Evolutionary conservation across 2,888 invertebrate species (phyloP).

Genomic region (Andricus quercusramuli): DNA sequence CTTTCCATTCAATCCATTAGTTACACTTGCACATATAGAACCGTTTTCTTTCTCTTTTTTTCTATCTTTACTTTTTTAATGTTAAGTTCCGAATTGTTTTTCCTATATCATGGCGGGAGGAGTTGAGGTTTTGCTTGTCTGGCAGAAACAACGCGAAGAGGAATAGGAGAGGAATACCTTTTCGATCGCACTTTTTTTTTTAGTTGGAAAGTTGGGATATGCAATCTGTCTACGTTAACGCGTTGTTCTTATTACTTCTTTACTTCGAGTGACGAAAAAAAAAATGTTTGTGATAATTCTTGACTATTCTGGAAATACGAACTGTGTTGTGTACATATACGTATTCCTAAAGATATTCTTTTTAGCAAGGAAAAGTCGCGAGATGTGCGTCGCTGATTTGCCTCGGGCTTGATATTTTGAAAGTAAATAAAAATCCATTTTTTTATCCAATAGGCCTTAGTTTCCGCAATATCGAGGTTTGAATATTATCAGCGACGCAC

Average conservation of each 20-base stretch:
- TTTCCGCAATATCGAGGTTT: no score
- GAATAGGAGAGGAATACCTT: conserved; percentile 10
- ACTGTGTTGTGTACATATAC: conserved; percentile 5
- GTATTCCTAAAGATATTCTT: conserved; percentile 13
- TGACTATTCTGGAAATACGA: conserved; percentile 6
- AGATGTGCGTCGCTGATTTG: no score
- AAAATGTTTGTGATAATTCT: background rate
- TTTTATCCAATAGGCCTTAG: no score
- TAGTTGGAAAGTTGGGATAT: conserved; percentile 12
- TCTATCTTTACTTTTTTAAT: conserved; percentile 43
- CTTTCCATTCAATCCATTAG: conserved; percentile 54
- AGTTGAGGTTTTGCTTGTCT: conserved; percentile 46
- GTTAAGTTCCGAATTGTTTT: conserved; percentile 49
- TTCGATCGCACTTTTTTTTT: conserved; percentile 22
- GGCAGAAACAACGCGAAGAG: conserved; percentile 39
- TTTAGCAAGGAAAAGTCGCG: no score
- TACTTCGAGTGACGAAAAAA: background rate
- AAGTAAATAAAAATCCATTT: no score
- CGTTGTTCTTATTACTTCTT: background rate
- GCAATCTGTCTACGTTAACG: conserved; percentile 41
- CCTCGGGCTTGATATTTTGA: no score
- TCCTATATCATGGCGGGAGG: conserved; percentile 49
- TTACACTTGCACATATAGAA: conserved; percentile 40
- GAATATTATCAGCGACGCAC: no score
- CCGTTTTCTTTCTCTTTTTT: conserved; percentile 36